These are phyloP conservation scores for Macroramphosus scolopax DNA, from an alignment of 2,797 vertebrate genomes.

Conservation along the genomic window DNA sequence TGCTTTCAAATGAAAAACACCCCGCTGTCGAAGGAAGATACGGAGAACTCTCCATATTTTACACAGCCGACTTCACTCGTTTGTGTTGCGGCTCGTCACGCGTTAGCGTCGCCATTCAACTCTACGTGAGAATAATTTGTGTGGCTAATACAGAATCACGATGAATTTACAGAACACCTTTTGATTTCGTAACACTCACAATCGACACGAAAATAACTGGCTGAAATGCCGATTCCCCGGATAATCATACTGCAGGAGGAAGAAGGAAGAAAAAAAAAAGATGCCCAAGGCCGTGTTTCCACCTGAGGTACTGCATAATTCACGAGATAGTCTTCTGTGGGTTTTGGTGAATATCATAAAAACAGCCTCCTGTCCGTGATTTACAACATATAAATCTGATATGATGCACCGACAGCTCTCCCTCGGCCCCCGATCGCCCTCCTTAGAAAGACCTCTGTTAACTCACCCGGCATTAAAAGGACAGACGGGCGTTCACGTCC, in stretches of 20 bases:
- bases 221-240: slow-evolving; percentile 56
- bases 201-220: slow-evolving; percentile 44
- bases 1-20: too few relatives aligned
- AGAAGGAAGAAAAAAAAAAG: slow-evolving; percentile 38
- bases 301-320: slow-evolving; percentile 71
- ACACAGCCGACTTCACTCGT: too few relatives aligned
- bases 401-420: slow-evolving; percentile 46
- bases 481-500: slow-evolving; percentile 9
- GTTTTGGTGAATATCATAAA: slow-evolving; percentile 63
- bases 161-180: slow-evolving; percentile 1
- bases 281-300: slow-evolving; percentile 66
- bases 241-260: slow-evolving; percentile 35
- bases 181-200: slow-evolving; percentile 31
- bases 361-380: slow-evolving; percentile 47
- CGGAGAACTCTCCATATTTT: too few relatives aligned
- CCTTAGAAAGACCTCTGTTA: slow-evolving; percentile 25
- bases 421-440: slow-evolving; percentile 24
- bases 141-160: too few relatives aligned
- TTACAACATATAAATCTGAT: slow-evolving; percentile 60
- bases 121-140: slow-evolving; percentile 5
- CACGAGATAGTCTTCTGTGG: slow-evolving; percentile 56
- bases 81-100: slow-evolving; percentile 1
- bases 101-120: background rate
- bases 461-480: slow-evolving; percentile 9
- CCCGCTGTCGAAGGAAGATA: too few relatives aligned